Conservation (phyloP, 1,140 invertebrate species). For the Notospermus geniculatus region DNA sequence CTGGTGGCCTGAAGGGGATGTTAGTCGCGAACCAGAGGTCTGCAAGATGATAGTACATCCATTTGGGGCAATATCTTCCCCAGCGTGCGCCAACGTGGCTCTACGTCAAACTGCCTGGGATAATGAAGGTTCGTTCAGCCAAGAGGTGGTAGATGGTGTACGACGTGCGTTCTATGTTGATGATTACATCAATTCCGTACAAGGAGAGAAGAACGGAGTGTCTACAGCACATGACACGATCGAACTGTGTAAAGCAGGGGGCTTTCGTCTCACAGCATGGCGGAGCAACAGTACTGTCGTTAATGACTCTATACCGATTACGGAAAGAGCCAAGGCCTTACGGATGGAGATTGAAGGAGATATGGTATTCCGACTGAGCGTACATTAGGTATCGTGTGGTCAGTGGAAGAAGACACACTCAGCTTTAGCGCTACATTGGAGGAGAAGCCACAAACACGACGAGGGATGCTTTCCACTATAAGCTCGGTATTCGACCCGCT, state of each 20-base stretch:
- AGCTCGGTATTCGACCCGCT: conserved; percentile 20
- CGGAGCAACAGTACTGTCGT: too few relatives aligned
- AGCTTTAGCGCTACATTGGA: background rate
- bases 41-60: conserved; percentile 21
- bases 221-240: background rate
- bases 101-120: conserved; percentile 11
- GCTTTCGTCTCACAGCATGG: background rate
- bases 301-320: too few relatives aligned
- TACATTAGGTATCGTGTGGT: conserved; percentile 11
- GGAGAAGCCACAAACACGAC: conserved; percentile 1
- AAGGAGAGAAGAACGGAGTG: too few relatives aligned
- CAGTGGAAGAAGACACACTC: conserved; percentile 11
- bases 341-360: background rate
- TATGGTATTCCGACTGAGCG: background rate
- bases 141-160: too few relatives aligned
- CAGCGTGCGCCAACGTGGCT: conserved; percentile 20
- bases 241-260: background rate
- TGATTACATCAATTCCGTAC: too few relatives aligned
- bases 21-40: conserved; percentile 3
- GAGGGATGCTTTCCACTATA: conserved; percentile 17
- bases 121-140: too few relatives aligned
- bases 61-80: conserved; percentile 19
- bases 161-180: too few relatives aligned
- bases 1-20: conserved; percentile 18
- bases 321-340: too few relatives aligned